Evolutionary conservation across 2,888 invertebrate genomes (phyloP), one percentile per base, ranked within the genome.

Genomic region (Lutraria lutraria): DNA sequence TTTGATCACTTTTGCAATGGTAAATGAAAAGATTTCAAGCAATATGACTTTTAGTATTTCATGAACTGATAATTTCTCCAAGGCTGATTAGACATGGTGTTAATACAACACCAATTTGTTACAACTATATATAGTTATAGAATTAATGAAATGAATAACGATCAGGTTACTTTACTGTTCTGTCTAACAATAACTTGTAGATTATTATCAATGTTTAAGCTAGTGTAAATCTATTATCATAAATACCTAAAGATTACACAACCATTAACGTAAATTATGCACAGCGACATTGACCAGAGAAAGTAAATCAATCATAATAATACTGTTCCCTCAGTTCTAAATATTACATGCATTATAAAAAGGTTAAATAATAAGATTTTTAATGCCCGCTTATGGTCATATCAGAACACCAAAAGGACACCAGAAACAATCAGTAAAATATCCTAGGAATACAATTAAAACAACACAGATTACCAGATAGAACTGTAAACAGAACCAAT

Each of bases 1-100:
- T 83, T 87, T 87, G 72, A 87, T 83, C 72, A 52, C 80, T 54
- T 87, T 60, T 83, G 63, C 82, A 79, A 87, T 79, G 12, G 31
- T 43, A 25, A 79, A 76, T 81, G 81, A 52, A 81, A 81, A 53
- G 34, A 76, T 34, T 34, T 31, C 31, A 31, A 76, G 13, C 31
- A 16, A 76, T 76, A 31, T 13, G 76, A 76, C 31, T 76, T 76
- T 76, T 84, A 29, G 16, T 60, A 85, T 60, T 80, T 6, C 56
- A 79, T 72, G 72, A 85, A 85, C 80, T 80, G 60, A 85, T 85
- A 34, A 56, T 85, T 85, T 79, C 54, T 60, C 29, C 34, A n/a
- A n/a, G 80, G 76, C 3, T 85, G 80, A 85, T 85, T 80, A 60
- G 25, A 34, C 60, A 85, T 25, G 25, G 81, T 21, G 13, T 53